Percentiles rank a stretch among this genome's conserved stretches.
These are phyloP conservation scores for Melipona bicolor DNA, from an alignment of 2,888 invertebrate genomes.

Conservation along the genomic window DNA sequence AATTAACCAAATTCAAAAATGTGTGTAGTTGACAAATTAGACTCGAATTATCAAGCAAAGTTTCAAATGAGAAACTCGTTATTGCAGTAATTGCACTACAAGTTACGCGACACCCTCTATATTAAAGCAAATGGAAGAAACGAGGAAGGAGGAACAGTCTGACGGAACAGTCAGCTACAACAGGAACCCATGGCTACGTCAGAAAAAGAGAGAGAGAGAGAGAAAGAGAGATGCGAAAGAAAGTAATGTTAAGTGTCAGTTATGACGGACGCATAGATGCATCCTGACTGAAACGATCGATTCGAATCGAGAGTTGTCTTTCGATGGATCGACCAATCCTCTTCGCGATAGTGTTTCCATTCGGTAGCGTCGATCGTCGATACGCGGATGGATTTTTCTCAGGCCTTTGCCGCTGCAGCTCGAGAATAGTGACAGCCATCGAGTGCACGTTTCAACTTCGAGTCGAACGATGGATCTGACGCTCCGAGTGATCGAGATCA, in stretches of 20 bases:
- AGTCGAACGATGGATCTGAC: slow-evolving; percentile 23
- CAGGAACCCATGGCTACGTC: slow-evolving; percentile 5
- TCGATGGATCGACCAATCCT: slow-evolving; percentile 31
- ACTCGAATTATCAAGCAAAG: too few species aligned
- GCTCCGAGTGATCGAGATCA: slow-evolving; percentile 34
- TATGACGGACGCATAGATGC: slow-evolving; percentile 61
- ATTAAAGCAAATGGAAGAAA: slow-evolving; percentile 46
- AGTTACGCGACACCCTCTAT: not conserved
- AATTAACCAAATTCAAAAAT: too few species aligned
- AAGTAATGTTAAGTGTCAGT: slow-evolving; percentile 63
- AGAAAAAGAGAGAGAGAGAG: not conserved
- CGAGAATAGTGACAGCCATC: slow-evolving; percentile 51
- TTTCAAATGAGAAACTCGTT: too few species aligned
- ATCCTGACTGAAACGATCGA: slow-evolving; percentile 40
- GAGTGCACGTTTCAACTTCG: slow-evolving; percentile 19
- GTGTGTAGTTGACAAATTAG: too few species aligned
- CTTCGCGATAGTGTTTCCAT: slow-evolving; percentile 21
- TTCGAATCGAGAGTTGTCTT: slow-evolving; percentile 46
- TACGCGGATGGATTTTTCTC: slow-evolving; percentile 51
- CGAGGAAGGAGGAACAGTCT: slow-evolving; percentile 37
- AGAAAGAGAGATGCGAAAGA: slow-evolving; percentile 9
- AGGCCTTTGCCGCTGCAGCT: not conserved
- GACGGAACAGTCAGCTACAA: slow-evolving; percentile 30
- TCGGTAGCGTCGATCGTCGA: slow-evolving; percentile 56
- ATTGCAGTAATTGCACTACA: too few species aligned